Base-by-base conservation (phyloP, 1,140 invertebrate genomes). In the Musca domestica region DNA sequence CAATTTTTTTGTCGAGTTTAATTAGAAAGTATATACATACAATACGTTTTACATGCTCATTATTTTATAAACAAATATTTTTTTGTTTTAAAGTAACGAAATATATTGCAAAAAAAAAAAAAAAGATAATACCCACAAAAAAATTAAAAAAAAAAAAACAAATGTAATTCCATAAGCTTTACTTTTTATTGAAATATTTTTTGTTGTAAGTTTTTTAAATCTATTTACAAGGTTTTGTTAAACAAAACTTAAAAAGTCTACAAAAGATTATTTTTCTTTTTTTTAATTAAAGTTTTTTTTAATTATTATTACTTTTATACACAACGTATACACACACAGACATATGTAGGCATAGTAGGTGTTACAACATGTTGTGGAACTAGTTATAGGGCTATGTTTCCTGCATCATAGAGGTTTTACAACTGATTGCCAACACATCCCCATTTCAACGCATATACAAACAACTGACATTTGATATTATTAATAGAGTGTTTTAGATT, bases 121-220 rank as follows among this genome's bases (percentile, higher is more conserved):
- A 22, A 61, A 10, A 64, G 66, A 70, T 69, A 72, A 41, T 74
- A 73, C 71, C 58, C 71, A 74, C 14, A 63, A 67, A 54, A 41
- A 41, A 30, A 4, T 30, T n/a, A n/a, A n/a, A n/a, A n/a, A 30
- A 47, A 68, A 48, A 68, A 70, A 74, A 72, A 73, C 72, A 76
- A 78, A 70, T 76, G 74, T 76, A 78, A 78, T 78, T 78, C 77
- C 77, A 78, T 76, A 74, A 74, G 77, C 77, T 78, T 78, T 78
- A 79, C 76, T 78, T 77, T 48, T 51, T 52, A 20, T 27, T n/a
- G 48, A 52, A 51, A 30, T 66, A 47, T 52, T 51, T 46, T 51
- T 51, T 30, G 17, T 25, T 30, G 27, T 49, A 47, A 30, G 23
- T 25, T 22, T 56, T 19, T 22, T 47, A 64, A 41, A 22, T 49